Conservation (phyloP, 2,113 vertebrate species). For the Phyllostomus discolor region DNA sequence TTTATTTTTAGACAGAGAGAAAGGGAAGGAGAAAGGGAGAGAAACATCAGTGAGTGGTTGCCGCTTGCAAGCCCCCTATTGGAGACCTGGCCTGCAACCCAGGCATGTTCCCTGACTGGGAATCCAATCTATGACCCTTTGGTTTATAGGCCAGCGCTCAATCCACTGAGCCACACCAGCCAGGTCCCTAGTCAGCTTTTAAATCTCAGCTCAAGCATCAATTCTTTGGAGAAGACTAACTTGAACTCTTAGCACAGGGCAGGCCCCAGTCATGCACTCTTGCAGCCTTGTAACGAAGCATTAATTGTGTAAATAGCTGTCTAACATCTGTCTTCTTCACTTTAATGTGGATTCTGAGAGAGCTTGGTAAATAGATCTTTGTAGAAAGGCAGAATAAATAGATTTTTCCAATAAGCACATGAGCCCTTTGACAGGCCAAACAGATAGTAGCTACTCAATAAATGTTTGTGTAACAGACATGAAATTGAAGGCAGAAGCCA, state of each 20-base stretch:
- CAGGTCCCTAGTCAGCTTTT: neutral
- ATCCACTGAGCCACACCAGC: too few species aligned
- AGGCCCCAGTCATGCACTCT: neutral
- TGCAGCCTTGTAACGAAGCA: neutral
- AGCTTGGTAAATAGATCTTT: neutral
- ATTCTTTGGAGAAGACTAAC: neutral
- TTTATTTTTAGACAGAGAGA: too few species aligned
- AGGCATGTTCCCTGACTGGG: too few species aligned
- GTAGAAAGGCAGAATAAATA: neutral
- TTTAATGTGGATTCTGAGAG: constrained; percentile 1
- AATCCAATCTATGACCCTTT: too few species aligned
- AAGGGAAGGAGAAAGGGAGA: too few species aligned
- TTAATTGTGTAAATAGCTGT: constrained; percentile 11
- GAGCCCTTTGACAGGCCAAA: neutral
- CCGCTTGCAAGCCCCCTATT: too few species aligned
- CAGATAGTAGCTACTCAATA: neutral
- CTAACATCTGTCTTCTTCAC: neutral
- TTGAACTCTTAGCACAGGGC: neutral
- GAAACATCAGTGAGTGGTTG: too few species aligned
- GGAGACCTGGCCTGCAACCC: too few species aligned
- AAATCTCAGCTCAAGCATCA: neutral
- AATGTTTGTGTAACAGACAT: neutral
- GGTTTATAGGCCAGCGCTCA: too few species aligned
- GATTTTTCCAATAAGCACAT: neutral
- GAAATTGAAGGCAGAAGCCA: neutral